phyloP scores from a whole-genome alignment of 1,140 invertebrate genomes.

The Drosophila repletoides region DNA sequence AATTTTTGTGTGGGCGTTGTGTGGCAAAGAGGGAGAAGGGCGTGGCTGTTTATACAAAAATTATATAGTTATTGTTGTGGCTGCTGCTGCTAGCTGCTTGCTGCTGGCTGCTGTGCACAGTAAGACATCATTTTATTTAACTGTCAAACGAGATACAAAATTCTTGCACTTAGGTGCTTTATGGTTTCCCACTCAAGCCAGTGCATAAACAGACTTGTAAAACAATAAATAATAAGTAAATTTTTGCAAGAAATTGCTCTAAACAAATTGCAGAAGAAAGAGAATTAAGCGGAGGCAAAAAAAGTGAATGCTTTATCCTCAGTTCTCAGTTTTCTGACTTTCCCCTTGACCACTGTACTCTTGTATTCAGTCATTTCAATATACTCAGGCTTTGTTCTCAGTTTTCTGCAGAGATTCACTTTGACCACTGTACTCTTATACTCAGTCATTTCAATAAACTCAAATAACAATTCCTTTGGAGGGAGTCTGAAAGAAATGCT shows the following conservation, averaged over 20 bases:
- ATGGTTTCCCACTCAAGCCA: background rate
- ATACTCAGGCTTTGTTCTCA: too few species aligned
- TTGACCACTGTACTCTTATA: too few species aligned
- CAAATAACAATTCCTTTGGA: slow-evolving; percentile 62
- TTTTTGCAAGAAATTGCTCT: background rate
- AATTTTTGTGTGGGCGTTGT: slow-evolving; percentile 1
- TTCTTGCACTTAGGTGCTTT: background rate
- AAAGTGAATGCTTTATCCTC: too few species aligned
- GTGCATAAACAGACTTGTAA: background rate
- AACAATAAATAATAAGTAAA: background rate
- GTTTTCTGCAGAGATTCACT: too few species aligned
- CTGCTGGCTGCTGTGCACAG: too few species aligned
- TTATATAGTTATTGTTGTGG: slow-evolving; percentile 9
- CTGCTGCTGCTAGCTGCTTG: background rate
- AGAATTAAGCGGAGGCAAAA: too few species aligned
- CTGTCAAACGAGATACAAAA: background rate
- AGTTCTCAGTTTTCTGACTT: too few species aligned
- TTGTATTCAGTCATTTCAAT: too few species aligned
- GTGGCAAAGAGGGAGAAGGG: too few species aligned
- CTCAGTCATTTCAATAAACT: slow-evolving; percentile 66
- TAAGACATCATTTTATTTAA: background rate
- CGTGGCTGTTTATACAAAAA: background rate
- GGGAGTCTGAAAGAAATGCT: too few species aligned
- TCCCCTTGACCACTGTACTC: too few species aligned
- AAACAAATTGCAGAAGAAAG: too few species aligned